phyloP scores from a whole-genome alignment of 2,113 vertebrate genomes.

The Sus scrofa region T2T-Sscrofa CM000829.6:45111001-45111500 shows the following conservation, averaged over 20 bases:
- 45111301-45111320: not conserved
- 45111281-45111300: constrained; percentile 14
- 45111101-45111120: too few species aligned
- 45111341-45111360: not conserved
- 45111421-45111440: constrained; percentile 68
- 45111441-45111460: constrained; percentile 80
- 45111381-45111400: constrained; percentile 68
- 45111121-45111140: constrained; percentile 51
- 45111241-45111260: constrained; percentile 24
- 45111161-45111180: not conserved
- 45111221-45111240: not conserved
- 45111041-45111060: too few species aligned
- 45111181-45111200: not conserved
- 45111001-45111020: too few species aligned
- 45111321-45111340: not conserved
- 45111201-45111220: not conserved
- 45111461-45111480: not conserved
- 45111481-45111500: constrained; percentile 79
- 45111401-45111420: constrained; percentile 61
- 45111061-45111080: too few species aligned
- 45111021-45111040: too few species aligned
- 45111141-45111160: not conserved
- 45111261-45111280: not conserved
- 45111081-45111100: too few species aligned
- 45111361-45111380: constrained; percentile 54